A percentile compares a stretch with the other conserved stretches of the same genome.
phyloP scores from a whole-genome alignment of 2,113 vertebrate species.

The Pyxicephalus adspersus region DNA sequence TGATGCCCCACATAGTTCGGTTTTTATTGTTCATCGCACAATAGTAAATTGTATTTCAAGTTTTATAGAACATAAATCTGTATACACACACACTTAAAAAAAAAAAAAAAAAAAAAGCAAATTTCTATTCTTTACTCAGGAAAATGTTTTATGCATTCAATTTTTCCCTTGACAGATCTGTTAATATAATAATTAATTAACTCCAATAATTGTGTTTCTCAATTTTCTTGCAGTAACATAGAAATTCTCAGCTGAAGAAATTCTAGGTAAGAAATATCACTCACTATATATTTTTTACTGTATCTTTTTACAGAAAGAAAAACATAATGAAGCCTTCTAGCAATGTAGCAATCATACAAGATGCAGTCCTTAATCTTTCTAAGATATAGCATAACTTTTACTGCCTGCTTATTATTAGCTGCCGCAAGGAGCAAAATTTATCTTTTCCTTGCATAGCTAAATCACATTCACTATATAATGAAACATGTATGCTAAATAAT shows the following conservation, averaged over 20 bases:
- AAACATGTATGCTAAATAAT: slow-evolving; percentile 52
- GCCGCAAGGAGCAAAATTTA: slow-evolving; percentile 45
- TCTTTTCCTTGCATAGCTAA: slow-evolving; percentile 37
- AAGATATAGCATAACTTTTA: slow-evolving; percentile 43
- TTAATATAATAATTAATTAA: slow-evolving; percentile 17
- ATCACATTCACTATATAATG: slow-evolving; percentile 43
- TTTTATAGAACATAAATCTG: too few relatives aligned
- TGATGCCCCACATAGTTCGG: too few relatives aligned
- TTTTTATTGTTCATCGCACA: too few relatives aligned
- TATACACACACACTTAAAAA: too few relatives aligned
- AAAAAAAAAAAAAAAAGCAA: too few relatives aligned
- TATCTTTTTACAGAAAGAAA: slow-evolving; percentile 22
- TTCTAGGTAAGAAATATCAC: slow-evolving; percentile 22
- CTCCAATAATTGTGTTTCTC: neutral
- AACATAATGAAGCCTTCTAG: slow-evolving; percentile 50
- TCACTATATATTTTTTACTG: slow-evolving; percentile 28
- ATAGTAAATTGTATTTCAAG: too few relatives aligned
- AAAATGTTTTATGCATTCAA: neutral
- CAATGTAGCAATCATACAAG: slow-evolving; percentile 48
- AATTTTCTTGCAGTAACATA: neutral
- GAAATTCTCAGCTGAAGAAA: neutral
- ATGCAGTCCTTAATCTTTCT: slow-evolving; percentile 52
- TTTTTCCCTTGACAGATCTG: neutral
- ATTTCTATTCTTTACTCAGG: neutral
- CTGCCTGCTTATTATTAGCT: slow-evolving; percentile 44